Base-by-base conservation (phyloP, 2,888 invertebrate genomes). In the Portevinia maculata region DNA sequence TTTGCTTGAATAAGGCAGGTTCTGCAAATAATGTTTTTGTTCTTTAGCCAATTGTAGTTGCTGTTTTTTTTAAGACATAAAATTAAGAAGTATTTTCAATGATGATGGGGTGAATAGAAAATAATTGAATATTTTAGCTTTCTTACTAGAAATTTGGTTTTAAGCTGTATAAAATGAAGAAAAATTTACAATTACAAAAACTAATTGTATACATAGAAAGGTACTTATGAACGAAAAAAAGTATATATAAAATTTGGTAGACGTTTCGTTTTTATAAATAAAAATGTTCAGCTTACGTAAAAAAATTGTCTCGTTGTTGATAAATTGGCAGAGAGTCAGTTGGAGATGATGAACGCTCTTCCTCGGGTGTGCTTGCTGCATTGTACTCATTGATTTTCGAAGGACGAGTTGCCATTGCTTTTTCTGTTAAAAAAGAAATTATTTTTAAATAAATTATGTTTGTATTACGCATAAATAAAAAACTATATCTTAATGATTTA, bases 301-400 rank as follows among this genome's bases (percentile, higher is more conserved):
- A 96, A 92, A 94, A 96, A 90, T 96, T 96, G 88, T 96, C 96
- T 88, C 96, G 93, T 91, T 96, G 96, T 90, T 97, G 96, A 89
- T 95, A 96, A 85, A 96, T 93, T 64, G 96, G 96, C 89, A 96
- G 92, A 89, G 96, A 94, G 67, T 95, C 94, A 86, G 94, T 94
- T 39, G 96, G 96, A 79, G 91, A 90, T 73, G 88, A 88, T 70
- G 89, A 87, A 37, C 95, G 95, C 69, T 95, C 95, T 86, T 94
- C 94, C 71, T 95, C 94, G 83, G 86, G 84, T 44, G 79, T 69
- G 39, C 75, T 50, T 32, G 67, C 19, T 59, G 41, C 76, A 11
- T 60, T 64, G 85, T 93, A 92, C 86, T 91, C 91, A 75, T 92
- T 89, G 76, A 92, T 90, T 86, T 93, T 92, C 78, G 92, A 90